A percentile compares a stretch with the other conserved stretches of the same genome.
phyloP scores from a whole-genome alignment of 1,140 invertebrate genomes.

The Lordiphosa stackelbergi region DNA sequence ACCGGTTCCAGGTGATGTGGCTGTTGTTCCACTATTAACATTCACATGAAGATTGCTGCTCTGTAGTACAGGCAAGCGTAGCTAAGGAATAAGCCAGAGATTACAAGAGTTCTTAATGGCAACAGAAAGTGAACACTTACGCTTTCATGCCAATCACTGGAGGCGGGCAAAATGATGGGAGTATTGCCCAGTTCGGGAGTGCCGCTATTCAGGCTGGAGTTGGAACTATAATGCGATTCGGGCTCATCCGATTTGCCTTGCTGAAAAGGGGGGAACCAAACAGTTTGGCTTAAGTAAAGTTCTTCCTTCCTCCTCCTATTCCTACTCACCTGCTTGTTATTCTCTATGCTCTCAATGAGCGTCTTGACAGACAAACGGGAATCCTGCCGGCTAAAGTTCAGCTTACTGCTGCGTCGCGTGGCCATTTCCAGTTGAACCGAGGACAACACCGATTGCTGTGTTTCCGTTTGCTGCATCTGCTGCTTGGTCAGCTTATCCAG shows the following conservation, averaged over 20 bases:
- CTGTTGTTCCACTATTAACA: constrained; percentile 25
- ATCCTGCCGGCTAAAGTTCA: constrained; percentile 82
- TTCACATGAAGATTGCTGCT: constrained; percentile 61
- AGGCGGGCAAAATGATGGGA: constrained; percentile 55
- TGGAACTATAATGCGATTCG: constrained; percentile 76
- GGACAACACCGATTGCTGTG: constrained; percentile 78
- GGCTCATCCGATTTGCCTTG: constrained; percentile 66
- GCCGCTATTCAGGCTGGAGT: constrained; percentile 77
- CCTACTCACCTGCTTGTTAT: constrained; percentile 87
- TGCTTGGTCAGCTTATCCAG: constrained; percentile 83
- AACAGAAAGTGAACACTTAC: constrained; percentile 35
- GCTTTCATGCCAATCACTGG: constrained; percentile 69
- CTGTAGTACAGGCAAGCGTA: constrained; percentile 58
- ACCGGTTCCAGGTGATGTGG: constrained; percentile 13
- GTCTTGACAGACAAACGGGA: constrained; percentile 91
- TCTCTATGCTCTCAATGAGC: constrained; percentile 93
- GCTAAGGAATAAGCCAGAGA: too few species aligned
- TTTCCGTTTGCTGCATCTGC: constrained; percentile 78
- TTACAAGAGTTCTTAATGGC: too few species aligned
- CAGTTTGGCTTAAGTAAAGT: too few species aligned
- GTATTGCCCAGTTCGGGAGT: constrained; percentile 62
- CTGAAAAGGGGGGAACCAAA: constrained; percentile 13
- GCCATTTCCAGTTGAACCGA: constrained; percentile 81
- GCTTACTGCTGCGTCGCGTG: constrained; percentile 79
- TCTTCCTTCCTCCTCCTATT: too few species aligned